Evolutionary conservation across 2,888 invertebrate species (phyloP).

Genomic region (Hesperia comma): DNA sequence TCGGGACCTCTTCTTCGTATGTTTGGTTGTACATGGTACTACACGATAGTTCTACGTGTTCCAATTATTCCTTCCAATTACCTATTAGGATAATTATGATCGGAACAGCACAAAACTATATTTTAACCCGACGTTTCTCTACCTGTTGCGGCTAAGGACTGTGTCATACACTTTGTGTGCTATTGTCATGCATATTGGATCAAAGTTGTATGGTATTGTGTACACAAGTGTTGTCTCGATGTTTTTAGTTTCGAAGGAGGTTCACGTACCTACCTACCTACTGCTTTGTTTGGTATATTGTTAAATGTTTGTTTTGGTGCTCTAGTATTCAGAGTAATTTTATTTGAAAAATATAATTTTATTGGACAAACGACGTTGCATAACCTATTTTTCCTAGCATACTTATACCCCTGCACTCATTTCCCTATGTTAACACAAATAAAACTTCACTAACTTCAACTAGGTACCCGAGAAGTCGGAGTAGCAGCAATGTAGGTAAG

Average conservation of each 20-base stretch:
- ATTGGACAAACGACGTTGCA: too few relatives aligned
- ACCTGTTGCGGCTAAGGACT: constrained; percentile 65
- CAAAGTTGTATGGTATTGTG: constrained; percentile 70
- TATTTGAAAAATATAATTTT: neutral
- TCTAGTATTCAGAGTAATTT: constrained; percentile 16
- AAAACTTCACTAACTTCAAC: too few relatives aligned
- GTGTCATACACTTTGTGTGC: constrained; percentile 70
- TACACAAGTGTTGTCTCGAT: constrained; percentile 75
- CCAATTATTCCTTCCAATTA: neutral
- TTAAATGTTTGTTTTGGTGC: constrained; percentile 39
- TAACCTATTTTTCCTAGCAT: too few relatives aligned
- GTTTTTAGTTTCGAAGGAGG: constrained; percentile 65
- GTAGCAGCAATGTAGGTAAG: too few relatives aligned
- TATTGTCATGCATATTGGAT: constrained; percentile 82
- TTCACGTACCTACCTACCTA: constrained; percentile 44
- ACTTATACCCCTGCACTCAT: too few relatives aligned
- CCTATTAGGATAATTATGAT: constrained; percentile 3
- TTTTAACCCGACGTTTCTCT: constrained; percentile 47
- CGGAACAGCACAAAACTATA: constrained; percentile 12
- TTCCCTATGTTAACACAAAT: too few relatives aligned
- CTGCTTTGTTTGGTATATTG: constrained; percentile 34
- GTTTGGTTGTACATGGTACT: constrained; percentile 63
- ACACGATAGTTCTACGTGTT: neutral
- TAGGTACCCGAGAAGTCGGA: too few relatives aligned
- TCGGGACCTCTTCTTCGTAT: constrained; percentile 69